phyloP scores from a whole-genome alignment of 2,113 vertebrate species.

The Tympanuchus pallidicinctus region DNA sequence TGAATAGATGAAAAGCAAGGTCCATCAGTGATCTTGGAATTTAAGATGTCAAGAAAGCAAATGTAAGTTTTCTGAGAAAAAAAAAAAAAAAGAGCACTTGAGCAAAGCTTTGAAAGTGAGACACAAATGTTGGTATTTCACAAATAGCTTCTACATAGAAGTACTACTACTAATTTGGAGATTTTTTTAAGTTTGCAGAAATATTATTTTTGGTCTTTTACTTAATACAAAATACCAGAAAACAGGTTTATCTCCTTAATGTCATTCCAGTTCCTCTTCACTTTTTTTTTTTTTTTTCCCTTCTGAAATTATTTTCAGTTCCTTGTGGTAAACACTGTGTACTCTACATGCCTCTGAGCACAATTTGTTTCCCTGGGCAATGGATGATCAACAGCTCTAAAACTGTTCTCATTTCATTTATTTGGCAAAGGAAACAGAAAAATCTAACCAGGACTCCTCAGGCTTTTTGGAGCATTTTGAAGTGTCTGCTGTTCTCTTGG shows the following conservation, averaged over 20 bases:
- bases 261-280: neutral
- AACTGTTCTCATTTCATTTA: neutral
- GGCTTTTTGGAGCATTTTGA: neutral
- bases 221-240: neutral
- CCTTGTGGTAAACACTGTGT: neutral
- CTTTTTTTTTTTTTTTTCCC: neutral
- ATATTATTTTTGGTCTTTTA: neutral
- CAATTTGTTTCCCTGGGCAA: neutral
- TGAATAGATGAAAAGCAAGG: neutral
- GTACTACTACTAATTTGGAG: neutral
- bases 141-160: neutral
- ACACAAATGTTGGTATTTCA: neutral
- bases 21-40: neutral
- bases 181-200: neutral
- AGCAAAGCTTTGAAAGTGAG: neutral
- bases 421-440: neutral
- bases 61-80: neutral
- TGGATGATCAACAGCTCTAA: neutral
- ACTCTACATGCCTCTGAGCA: rapidly evolving
- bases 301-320: neutral
- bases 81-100: neutral
- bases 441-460: neutral
- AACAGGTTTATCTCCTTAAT: neutral
- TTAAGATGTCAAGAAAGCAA: neutral
- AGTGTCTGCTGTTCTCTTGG: neutral